These are phyloP conservation scores for Odontamblyopus lacepedii DNA, from an alignment of 2,797 vertebrate genomes.

Conservation along the genomic window DNA sequence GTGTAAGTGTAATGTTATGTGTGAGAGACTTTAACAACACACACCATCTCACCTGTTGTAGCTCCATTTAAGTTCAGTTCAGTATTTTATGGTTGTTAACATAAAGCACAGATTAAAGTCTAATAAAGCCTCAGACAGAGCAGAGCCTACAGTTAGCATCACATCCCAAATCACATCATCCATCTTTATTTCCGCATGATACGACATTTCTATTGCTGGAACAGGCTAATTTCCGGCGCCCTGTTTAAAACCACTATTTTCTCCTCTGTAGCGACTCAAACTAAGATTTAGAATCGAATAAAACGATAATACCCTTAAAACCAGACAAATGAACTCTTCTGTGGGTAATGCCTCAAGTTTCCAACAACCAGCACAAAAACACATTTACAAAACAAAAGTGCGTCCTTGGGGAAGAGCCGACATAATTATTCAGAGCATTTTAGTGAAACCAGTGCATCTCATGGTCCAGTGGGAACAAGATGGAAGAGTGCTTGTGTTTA, in stretches of 20 bases:
- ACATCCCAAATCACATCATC: neutral
- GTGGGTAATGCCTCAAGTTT: slow-evolving; percentile 32
- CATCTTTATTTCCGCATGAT: neutral
- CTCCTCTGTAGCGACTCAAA: neutral
- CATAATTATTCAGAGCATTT: slow-evolving; percentile 44
- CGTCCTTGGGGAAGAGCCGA: slow-evolving; percentile 23
- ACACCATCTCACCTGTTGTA: too few species aligned
- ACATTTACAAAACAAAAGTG: slow-evolving; percentile 27
- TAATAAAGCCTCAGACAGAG: too few species aligned
- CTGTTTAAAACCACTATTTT: neutral
- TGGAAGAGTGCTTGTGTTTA: slow-evolving; percentile 47
- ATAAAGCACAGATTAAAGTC: too few species aligned
- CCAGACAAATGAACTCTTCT: slow-evolving; percentile 33
- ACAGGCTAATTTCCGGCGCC: neutral
- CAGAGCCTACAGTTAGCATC: too few species aligned
- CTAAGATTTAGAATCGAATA: slow-evolving; percentile 1
- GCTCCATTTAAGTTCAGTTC: too few species aligned
- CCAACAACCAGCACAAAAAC: neutral
- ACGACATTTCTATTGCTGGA: neutral
- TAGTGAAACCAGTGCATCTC: slow-evolving; percentile 40
- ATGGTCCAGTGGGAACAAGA: slow-evolving; percentile 42
- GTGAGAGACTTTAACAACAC: too few species aligned
- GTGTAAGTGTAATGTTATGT: too few species aligned
- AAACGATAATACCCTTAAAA: slow-evolving; percentile 7
- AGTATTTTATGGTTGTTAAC: too few species aligned